Base-by-base conservation (phyloP, 2,113 vertebrate species). In the Chiloscyllium plagiosum region DNA sequence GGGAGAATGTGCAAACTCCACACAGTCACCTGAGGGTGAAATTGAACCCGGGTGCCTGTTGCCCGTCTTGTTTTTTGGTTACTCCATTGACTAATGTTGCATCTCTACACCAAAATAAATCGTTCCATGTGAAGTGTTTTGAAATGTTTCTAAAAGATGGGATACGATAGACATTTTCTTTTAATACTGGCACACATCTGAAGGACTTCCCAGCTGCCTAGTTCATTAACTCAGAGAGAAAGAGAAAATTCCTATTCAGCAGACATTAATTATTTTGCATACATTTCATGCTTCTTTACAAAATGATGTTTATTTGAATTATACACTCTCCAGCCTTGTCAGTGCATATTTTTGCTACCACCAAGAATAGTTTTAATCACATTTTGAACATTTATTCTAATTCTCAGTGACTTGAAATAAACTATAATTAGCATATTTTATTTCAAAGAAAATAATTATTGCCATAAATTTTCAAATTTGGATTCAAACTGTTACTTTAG, bases 351-450 rank as follows among this genome's bases (percentile, higher is more conserved):
- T 95, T 72, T 76, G 8, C 69, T 33, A 72, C 22, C 17, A 24
- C 94, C 68, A 95, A 52, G 52, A 4, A 42, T 42, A 33, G 68
- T 20, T 95, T 19, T 76, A 52, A 76, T 50, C 69, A 52, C 68
- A 33, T 72, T 95, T 72, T 26, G 26, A 72, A 76, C 13, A 12
- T 13, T 72, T 47, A 76, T 72, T 47, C 47, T 72, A 29, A 72
- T 95, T 95, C 13, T 29, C 20, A 50, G 22, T 50, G 22, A 72
- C 52, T 95, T 95, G 37, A 95, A 94, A 95, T 52, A n/a, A 95
- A 95, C 26, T 95, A 3, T 42, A 94, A 90, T 50, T 94, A 70
- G 24, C 69, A 52, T 72, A 26, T 61, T 61, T 90, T 52, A 10
- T 22, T 61, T 90, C 56, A 89, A 90, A 90, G 13, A 72, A 22